Percentiles rank a stretch among this genome's conserved stretches.
phyloP scores from a whole-genome alignment of 2,797 vertebrate genomes.

The Leucoraja ocellata region DNA sequence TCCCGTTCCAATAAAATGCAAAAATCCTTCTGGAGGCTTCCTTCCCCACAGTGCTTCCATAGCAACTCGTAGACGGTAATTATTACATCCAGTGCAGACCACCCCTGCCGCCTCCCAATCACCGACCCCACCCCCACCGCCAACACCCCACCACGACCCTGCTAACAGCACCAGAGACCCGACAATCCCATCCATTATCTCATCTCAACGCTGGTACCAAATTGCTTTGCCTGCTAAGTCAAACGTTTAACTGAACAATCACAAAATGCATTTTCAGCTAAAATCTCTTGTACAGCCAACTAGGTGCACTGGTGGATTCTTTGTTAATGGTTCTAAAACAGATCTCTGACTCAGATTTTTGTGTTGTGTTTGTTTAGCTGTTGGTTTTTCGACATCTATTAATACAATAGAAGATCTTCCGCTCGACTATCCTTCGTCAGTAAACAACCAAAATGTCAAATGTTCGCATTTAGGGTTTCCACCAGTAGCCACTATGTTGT shows the following conservation, averaged over 20 bases:
- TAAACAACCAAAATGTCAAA: no score
- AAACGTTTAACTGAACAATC: not conserved
- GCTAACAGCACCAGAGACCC: not conserved
- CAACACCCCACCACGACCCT: not conserved
- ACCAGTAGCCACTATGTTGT: no score
- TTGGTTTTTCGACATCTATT: not conserved
- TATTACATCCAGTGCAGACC: not conserved
- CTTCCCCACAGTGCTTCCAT: not conserved
- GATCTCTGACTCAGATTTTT: not conserved
- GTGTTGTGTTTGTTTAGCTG: not conserved
- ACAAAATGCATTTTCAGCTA: not conserved
- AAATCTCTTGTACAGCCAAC: not conserved
- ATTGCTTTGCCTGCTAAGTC: not conserved
- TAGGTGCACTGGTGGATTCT: not conserved
- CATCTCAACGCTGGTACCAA: not conserved
- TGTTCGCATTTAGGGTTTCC: no score
- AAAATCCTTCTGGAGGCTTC: not conserved
- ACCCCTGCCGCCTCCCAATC: no score
- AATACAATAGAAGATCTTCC: not conserved
- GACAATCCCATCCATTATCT: not conserved
- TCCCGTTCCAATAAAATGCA: not conserved
- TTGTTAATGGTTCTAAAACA: not conserved
- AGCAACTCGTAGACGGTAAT: not conserved
- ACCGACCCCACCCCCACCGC: not conserved
- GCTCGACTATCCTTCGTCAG: no score